Percentiles rank a stretch among this genome's conserved stretches.
phyloP scores from a whole-genome alignment of 2,113 vertebrate species.

The Acrocephalus kingi region DNA sequence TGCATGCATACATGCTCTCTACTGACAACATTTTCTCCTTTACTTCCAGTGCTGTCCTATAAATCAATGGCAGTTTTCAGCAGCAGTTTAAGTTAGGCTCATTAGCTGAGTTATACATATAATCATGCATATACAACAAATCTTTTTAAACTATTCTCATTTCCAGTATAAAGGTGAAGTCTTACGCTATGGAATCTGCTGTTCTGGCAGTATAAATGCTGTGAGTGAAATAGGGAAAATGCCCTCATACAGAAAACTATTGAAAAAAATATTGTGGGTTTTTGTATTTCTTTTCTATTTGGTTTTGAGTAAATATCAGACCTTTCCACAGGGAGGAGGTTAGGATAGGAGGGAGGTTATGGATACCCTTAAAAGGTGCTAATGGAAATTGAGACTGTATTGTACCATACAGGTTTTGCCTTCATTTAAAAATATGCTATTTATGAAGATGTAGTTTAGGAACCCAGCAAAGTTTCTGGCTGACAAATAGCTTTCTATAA shows the following conservation, averaged over 20 bases:
- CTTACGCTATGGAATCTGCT: not conserved
- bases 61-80: not conserved
- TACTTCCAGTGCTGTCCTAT: not conserved
- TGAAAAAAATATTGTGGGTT: not conserved
- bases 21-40: not conserved
- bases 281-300: not conserved
- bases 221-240: not conserved
- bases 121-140: not conserved
- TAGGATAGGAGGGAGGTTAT: not conserved
- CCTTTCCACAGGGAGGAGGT: not conserved
- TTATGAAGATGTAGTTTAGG: not conserved
- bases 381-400: not conserved
- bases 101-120: not conserved
- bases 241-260: not conserved
- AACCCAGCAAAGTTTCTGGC: not conserved
- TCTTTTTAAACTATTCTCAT: not conserved
- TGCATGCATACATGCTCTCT: not conserved
- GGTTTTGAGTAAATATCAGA: not conserved
- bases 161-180: not conserved
- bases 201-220: not conserved
- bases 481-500: not conserved
- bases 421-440: not conserved
- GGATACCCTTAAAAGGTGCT: not conserved
- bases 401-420: not conserved
- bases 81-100: not conserved